Evolutionary conservation across 2,113 vertebrate genomes (phyloP).

Genomic region (Kryptolebias marmoratus): DNA sequence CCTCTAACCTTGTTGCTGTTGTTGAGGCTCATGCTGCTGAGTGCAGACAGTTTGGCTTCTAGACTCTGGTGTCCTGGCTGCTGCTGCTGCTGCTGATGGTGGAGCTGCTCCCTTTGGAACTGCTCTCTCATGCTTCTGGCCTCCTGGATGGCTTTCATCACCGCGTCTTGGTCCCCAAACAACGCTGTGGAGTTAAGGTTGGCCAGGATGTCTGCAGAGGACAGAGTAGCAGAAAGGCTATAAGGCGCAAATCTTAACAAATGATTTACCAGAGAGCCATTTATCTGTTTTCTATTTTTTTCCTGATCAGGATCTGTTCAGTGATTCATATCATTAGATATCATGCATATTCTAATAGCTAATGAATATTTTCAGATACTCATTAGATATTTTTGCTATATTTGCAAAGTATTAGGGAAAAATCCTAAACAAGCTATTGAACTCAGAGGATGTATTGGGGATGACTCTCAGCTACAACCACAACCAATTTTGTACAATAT

Average conservation of each 20-base stretch:
- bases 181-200: constrained; percentile 97
- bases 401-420: no score
- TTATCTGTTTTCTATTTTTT: no score
- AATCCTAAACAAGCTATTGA: no score
- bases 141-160: constrained; percentile 99
- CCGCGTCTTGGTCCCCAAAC: constrained; percentile 98
- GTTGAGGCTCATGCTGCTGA: constrained; percentile 91
- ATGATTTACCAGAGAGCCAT: no score
- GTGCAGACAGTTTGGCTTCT: constrained; percentile 90
- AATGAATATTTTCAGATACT: no score
- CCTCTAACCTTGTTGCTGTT: constrained; percentile 94
- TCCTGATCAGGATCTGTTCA: no score
- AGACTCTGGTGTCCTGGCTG: constrained; percentile 80
- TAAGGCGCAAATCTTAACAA: background rate
- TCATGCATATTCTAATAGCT: no score
- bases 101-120: constrained; percentile 91
- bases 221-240: background rate
- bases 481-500: no score
- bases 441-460: no score
- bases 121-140: constrained; percentile 97
- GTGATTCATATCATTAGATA: no score
- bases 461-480: no score
- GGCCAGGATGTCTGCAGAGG: constrained; percentile 92
- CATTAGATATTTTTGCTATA: no score
- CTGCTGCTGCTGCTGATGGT: constrained; percentile 83